These are phyloP conservation scores for Ooceraea biroi DNA, from an alignment of 1,140 invertebrate species.

Conservation along the genomic window DNA sequence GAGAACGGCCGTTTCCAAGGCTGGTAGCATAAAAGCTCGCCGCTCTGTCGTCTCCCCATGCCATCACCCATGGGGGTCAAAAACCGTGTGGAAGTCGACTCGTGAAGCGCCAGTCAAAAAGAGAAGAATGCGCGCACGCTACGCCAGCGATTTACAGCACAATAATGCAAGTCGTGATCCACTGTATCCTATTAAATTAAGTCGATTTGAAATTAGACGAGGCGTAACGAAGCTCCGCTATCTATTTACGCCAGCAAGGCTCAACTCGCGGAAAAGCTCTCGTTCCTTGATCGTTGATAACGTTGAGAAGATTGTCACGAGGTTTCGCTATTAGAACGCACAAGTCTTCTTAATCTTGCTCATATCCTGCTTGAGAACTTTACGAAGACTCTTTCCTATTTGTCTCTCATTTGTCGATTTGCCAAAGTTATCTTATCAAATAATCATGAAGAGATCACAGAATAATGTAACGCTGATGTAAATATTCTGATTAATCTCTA, in stretches of 20 bases:
- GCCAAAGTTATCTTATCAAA: no score
- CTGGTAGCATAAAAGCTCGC: constrained; percentile 12
- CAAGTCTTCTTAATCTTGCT: background rate
- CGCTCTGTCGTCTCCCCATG: background rate
- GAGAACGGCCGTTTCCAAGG: background rate
- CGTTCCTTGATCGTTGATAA: background rate
- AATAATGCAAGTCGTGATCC: constrained; percentile 16
- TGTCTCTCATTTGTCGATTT: background rate
- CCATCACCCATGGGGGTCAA: no score
- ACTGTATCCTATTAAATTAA: background rate
- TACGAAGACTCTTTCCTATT: background rate
- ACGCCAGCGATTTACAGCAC: constrained; percentile 6
- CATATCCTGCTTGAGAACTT: background rate
- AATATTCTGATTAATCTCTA: background rate
- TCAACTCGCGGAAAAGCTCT: background rate
- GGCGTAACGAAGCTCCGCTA: background rate
- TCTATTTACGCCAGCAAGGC: background rate
- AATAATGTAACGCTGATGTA: background rate
- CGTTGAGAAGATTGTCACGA: background rate
- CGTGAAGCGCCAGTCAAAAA: background rate
- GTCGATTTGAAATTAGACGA: constrained; percentile 8
- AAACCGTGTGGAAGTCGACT: constrained; percentile 37
- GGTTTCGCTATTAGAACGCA: background rate
- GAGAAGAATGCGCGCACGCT: background rate
- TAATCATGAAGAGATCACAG: background rate